phyloP scores from a whole-genome alignment of 2,113 vertebrate genomes.

The Atlantisia rogersi region DNA sequence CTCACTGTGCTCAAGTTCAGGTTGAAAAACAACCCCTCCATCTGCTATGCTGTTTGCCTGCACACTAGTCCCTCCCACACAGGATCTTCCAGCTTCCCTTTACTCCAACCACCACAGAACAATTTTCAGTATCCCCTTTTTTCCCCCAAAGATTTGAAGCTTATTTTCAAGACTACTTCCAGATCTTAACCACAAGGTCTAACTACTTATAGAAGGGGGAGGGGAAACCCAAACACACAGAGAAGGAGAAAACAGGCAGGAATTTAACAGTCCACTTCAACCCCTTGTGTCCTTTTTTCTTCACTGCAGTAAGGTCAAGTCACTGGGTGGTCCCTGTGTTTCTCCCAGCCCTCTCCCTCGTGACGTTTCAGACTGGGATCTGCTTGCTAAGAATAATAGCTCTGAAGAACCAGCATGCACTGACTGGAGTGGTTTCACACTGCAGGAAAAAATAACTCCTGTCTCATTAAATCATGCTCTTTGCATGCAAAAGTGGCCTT shows the following conservation, averaged over 20 bases:
- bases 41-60: neutral
- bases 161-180: neutral
- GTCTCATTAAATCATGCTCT: neutral
- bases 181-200: neutral
- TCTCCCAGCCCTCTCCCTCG: neutral
- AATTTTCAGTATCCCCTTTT: neutral
- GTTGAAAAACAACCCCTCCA: neutral
- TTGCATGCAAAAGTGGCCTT: neutral
- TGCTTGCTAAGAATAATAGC: neutral
- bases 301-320: neutral
- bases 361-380: neutral
- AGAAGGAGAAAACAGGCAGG: neutral
- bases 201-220: neutral
- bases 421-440: neutral
- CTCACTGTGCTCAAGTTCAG: neutral
- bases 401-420: neutral
- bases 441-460: neutral
- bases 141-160: neutral
- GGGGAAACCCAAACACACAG: neutral
- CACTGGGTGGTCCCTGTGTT: neutral
- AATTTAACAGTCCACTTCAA: neutral
- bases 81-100: neutral
- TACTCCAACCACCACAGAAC: neutral
- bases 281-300: neutral
- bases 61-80: neutral